Base-by-base conservation (phyloP, 2,888 invertebrate genomes). In the Himalopsyche anomala region DNA sequence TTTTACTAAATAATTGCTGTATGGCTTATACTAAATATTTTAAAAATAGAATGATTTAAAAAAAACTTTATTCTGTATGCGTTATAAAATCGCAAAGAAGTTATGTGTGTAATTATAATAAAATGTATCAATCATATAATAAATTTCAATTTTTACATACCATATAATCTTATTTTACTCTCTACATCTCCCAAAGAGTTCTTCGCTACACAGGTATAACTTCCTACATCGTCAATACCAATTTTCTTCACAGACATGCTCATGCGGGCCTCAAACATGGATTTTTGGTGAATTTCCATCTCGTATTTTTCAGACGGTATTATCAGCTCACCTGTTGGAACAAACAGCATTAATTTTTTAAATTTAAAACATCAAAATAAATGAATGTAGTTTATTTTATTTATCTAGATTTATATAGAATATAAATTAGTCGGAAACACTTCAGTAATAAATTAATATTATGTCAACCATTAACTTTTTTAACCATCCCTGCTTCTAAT, bases 151-250 rank as follows among this genome's bases (percentile, higher is more conserved):
- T 40, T 80, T 51, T 12, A 91, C 94, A 94, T 92, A 98, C 98
- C 97, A 91, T 98, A 97, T 89, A 98, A 93, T 89, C 97, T 94
- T 90, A 98, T 97, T 92, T 95, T 97, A 93, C 97, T 97, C 91
- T 98, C 97, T 81, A 97, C 97, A 90, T 97, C 97, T 5, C 98
- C 98, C 5, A 98, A 93, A 2, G 96, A 96, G 91, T 97, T 97
- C 91, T 97, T 97, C 28, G 97, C 97, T 80, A 97, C 96, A 91
- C 98, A 98, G 84, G 95, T 95, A 91, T 98, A 98, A 83, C 96
- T 96, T 83, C 98, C 97, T 80, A 96, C 95, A 90, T 97, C 97
- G 87, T 95, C 95, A 88, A 95, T 94, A 88, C 96, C 95, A 89
- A 98, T 95, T 90, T 96, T 95, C 89, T 96, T 94, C 89, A 98